Evolutionary conservation across 2,797 vertebrate genomes (phyloP).

Genomic region (Poeciliopsis infans): DNA sequence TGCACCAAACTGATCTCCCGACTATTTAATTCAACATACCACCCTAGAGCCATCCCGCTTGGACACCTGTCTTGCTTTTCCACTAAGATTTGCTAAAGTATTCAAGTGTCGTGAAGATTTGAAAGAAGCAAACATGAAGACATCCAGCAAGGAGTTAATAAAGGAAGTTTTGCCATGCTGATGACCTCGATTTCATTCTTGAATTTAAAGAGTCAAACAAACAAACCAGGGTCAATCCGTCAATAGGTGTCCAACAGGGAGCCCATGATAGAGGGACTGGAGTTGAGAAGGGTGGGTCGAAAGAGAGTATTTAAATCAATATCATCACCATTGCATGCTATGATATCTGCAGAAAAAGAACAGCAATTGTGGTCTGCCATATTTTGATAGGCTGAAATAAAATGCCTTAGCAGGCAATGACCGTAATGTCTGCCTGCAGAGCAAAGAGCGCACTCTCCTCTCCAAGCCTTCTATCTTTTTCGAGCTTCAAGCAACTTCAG

Average conservation of each 20-base stretch:
- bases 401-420: conserved; percentile 71
- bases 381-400: conserved; percentile 74
- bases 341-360: conserved; percentile 44
- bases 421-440: conserved; percentile 87
- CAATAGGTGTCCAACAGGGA: conserved; percentile 92
- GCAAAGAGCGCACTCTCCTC: conserved; percentile 78
- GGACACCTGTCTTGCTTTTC: conserved; percentile 19
- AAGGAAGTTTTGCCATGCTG: conserved; percentile 87
- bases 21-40: conserved; percentile 29
- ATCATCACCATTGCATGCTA: conserved; percentile 71
- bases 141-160: conserved; percentile 82
- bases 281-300: conserved; percentile 56
- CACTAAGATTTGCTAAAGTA: conserved; percentile 43
- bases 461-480: conserved; percentile 82
- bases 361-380: conserved; percentile 39
- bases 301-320: conserved; percentile 42
- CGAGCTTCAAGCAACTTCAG: conserved; percentile 67
- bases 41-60: conserved; percentile 28
- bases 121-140: conserved; percentile 54
- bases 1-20: conserved; percentile 5
- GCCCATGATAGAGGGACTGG: conserved; percentile 66
- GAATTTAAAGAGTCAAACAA: conserved; percentile 91
- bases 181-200: conserved; percentile 88
- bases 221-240: conserved; percentile 87
- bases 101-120: conserved; percentile 40